Conservation (phyloP, 2,113 vertebrate genomes). For the Oncorhynchus mykiss region DNA sequence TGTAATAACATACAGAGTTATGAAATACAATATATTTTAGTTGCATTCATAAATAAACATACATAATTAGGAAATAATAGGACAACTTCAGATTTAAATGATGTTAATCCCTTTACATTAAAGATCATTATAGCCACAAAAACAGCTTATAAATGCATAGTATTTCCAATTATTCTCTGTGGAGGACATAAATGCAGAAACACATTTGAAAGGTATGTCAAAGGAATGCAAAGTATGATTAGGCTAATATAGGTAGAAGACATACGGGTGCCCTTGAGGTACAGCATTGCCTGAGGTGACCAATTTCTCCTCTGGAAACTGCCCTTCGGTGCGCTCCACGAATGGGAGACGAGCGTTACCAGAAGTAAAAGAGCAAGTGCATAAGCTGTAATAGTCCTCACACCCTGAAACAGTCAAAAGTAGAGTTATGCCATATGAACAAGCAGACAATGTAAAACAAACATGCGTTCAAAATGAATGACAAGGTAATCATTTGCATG, state of each 20-base stretch:
- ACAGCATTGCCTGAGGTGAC: constrained; percentile 96
- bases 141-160: too few relatives aligned
- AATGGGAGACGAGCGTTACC: constrained; percentile 67
- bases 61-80: not conserved
- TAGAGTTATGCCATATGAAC: not conserved
- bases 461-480: not conserved
- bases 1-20: constrained; percentile 56
- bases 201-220: not conserved
- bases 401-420: constrained; percentile 66
- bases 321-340: constrained; percentile 78
- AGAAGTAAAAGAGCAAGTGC: constrained; percentile 75
- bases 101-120: not conserved
- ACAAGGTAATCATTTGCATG: not conserved
- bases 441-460: not conserved
- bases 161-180: too few relatives aligned
- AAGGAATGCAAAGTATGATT: not conserved
- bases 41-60: not conserved
- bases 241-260: constrained; percentile 30
- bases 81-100: not conserved
- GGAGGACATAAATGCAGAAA: too few relatives aligned
- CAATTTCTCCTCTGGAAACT: constrained; percentile 89
- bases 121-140: not conserved
- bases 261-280: constrained; percentile 95
- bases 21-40: too few relatives aligned
- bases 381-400: constrained; percentile 56